A percentile compares a stretch with the other conserved stretches of the same genome.
phyloP scores from a whole-genome alignment of 2,888 invertebrate species.

The Tetramorium bicarinatum region DNA sequence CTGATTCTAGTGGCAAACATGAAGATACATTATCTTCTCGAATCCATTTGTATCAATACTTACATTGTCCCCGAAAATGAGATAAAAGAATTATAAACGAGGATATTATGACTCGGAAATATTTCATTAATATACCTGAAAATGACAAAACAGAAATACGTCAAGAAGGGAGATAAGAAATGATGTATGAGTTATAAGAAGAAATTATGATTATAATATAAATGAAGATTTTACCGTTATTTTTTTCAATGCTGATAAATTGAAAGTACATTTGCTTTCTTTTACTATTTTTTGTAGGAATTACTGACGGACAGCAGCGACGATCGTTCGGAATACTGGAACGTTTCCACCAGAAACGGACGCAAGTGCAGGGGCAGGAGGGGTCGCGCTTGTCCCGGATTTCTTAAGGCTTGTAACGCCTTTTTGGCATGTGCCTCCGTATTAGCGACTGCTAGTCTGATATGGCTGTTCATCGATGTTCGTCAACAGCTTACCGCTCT shows the following conservation, averaged over 20 bases:
- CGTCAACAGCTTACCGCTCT: slow-evolving; percentile 90
- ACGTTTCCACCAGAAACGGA: slow-evolving; percentile 80
- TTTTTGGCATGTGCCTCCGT: slow-evolving; percentile 89
- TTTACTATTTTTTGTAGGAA: slow-evolving; percentile 86
- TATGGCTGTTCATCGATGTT: slow-evolving; percentile 91
- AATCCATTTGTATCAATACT: not conserved
- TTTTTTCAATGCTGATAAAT: not conserved
- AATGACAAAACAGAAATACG: not conserved
- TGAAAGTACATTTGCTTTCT: slow-evolving; percentile 6
- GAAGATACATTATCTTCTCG: not conserved
- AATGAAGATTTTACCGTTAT: not conserved
- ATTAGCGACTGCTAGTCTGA: slow-evolving; percentile 89
- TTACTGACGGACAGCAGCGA: slow-evolving; percentile 90
- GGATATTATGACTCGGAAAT: not conserved
- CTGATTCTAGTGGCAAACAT: not conserved
- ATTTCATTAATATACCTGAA: not conserved
- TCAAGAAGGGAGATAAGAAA: not conserved
- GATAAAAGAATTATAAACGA: not conserved
- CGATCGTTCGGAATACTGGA: slow-evolving; percentile 88
- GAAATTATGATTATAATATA: not conserved
- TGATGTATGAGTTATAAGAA: slow-evolving; percentile 7
- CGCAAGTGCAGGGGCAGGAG: slow-evolving; percentile 81
- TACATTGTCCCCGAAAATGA: not conserved
- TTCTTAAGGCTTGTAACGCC: slow-evolving; percentile 89
- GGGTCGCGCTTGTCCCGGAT: slow-evolving; percentile 86